Percentiles rank a stretch among this genome's conserved stretches.
These are phyloP conservation scores for Caloenas nicobarica DNA, from an alignment of 2,113 vertebrate species.

Conservation along the genomic window DNA sequence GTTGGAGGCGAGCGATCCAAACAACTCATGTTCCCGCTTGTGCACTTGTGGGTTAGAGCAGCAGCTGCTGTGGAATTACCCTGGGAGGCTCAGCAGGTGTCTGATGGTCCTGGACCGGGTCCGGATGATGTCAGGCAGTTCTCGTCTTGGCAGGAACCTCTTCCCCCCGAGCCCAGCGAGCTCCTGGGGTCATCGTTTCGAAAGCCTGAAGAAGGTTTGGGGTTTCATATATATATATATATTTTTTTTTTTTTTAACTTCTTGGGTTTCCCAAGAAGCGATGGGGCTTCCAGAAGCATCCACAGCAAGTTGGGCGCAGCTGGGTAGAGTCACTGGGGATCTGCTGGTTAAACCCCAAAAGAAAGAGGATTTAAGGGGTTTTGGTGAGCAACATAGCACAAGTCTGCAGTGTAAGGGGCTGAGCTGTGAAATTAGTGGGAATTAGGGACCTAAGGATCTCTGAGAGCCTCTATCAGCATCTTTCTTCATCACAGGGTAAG, in stretches of 20 bases:
- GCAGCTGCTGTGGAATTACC: conserved; percentile 13
- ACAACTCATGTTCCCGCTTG: conserved; percentile 64
- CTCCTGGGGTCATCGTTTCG: background rate
- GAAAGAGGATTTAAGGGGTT: background rate
- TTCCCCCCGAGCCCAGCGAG: background rate
- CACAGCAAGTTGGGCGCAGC: background rate
- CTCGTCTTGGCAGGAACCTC: background rate
- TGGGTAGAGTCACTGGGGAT: background rate
- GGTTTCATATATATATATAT: too few species aligned
- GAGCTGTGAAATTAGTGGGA: background rate
- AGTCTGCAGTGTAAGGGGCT: background rate
- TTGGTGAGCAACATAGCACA: background rate
- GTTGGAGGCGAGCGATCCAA: conserved; percentile 47
- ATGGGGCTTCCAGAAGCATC: background rate
- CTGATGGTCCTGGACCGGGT: conserved; percentile 4
- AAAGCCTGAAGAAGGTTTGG: background rate
- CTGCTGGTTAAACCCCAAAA: background rate
- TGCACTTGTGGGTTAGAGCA: conserved; percentile 4
- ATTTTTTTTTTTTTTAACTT: background rate
- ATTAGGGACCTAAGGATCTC: background rate
- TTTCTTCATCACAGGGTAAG: background rate
- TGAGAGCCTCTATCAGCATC: background rate
- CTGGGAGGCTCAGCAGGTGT: conserved; percentile 53
- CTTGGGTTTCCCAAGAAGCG: background rate
- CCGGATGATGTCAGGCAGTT: conserved; percentile 9